Conservation (phyloP, 2,888 invertebrate genomes). For the Sarcophaga subvicina region DNA sequence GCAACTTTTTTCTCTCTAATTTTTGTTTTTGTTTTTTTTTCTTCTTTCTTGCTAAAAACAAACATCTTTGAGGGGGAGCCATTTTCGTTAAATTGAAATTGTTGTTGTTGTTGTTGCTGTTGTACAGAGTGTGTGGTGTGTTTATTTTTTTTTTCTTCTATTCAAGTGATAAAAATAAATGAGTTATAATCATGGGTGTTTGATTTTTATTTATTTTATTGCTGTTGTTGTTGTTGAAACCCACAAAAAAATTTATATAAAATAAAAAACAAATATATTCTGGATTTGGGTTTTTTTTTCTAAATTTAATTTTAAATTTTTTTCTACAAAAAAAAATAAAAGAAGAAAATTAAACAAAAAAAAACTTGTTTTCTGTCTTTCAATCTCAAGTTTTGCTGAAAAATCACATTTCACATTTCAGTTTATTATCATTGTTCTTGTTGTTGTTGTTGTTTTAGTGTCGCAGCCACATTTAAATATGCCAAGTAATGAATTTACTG, state of each 20-base stretch:
- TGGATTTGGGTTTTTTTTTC: slow-evolving; percentile 54
- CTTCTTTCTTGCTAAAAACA: neutral
- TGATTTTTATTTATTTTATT: neutral
- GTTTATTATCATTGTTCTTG: neutral
- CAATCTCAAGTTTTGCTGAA: slow-evolving; percentile 56
- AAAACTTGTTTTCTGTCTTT: neutral
- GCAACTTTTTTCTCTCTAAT: too few species aligned
- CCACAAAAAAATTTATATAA: slow-evolving; percentile 54
- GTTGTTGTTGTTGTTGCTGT: too few species aligned
- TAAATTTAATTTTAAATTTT: too few species aligned
- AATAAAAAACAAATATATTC: slow-evolving; percentile 67
- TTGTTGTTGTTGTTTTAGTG: slow-evolving; percentile 27
- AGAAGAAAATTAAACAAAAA: too few species aligned
- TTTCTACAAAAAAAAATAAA: too few species aligned
- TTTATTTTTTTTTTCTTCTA: too few species aligned
- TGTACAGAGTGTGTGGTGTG: too few species aligned
- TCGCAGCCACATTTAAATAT: slow-evolving; percentile 50
- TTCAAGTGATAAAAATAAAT: too few species aligned
- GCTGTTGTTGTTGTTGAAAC: slow-evolving; percentile 17
- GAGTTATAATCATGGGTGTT: too few species aligned
- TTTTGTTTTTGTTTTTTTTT: too few species aligned
- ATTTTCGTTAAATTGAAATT: neutral
- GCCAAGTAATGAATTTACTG: slow-evolving; percentile 23
- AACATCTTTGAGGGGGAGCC: slow-evolving; percentile 57
- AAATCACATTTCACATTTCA: slow-evolving; percentile 67